Percentiles rank a stretch among this genome's conserved stretches.
Conservation (phyloP, 2,888 invertebrate genomes). For the Stenchaetothrips biformis region DNA sequence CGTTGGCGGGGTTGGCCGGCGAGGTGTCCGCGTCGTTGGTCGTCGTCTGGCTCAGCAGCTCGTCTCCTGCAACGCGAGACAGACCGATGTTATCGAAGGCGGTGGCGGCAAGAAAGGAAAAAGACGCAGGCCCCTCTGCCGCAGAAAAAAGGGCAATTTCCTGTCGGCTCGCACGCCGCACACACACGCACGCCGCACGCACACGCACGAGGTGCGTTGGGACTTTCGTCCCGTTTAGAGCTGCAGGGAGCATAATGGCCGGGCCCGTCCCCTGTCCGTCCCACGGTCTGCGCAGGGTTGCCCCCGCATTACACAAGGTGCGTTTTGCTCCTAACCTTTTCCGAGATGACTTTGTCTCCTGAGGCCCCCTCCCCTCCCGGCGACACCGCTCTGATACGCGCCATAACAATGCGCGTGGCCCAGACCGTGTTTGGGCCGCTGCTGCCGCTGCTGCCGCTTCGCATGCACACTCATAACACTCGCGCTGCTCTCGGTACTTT, state of each 20-base stretch:
- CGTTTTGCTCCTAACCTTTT: too few species aligned
- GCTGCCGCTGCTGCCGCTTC: not conserved
- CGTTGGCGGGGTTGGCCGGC: not conserved
- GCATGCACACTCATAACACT: not conserved
- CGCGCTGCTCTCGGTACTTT: not conserved
- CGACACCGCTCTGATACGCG: not conserved
- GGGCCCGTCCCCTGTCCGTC: not conserved
- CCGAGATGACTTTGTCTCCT: not conserved
- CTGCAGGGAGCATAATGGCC: too few species aligned
- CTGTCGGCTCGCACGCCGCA: too few species aligned
- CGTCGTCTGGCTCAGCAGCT: not conserved
- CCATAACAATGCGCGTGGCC: conserved; percentile 11
- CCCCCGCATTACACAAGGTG: too few species aligned
- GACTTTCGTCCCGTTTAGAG: too few species aligned
- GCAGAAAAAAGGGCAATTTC: too few species aligned
- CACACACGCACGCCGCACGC: too few species aligned
- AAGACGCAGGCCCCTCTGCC: too few species aligned
- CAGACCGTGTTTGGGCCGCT: not conserved
- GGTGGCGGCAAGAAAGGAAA: not conserved
- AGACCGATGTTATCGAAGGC: not conserved
- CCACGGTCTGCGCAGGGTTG: too few species aligned
- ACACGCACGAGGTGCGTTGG: too few species aligned
- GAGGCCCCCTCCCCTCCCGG: not conserved
- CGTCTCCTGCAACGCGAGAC: not conserved
- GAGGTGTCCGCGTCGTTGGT: not conserved